phyloP scores from a whole-genome alignment of 2,113 vertebrate genomes.

The Halichoerus grypus region DNA sequence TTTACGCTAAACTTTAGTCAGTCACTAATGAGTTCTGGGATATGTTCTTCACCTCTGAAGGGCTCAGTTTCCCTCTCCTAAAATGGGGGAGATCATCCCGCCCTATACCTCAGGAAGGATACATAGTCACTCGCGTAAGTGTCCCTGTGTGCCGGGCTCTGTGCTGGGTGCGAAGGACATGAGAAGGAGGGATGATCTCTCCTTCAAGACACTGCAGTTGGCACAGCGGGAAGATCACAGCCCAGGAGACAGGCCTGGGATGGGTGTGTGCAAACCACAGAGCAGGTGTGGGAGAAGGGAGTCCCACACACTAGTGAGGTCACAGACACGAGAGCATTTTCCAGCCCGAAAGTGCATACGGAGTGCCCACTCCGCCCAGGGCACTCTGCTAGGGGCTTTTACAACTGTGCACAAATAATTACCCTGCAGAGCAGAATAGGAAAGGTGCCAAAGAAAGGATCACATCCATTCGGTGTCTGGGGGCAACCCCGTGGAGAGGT shows the following conservation, averaged over 20 bases:
- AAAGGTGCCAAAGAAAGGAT: background rate
- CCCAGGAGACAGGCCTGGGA: background rate
- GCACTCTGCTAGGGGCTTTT: background rate
- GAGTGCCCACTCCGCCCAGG: background rate
- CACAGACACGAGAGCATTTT: background rate
- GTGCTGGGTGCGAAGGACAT: background rate
- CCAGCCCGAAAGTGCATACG: fast-evolving
- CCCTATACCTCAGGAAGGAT: background rate
- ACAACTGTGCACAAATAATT: background rate
- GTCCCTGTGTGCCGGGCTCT: background rate
- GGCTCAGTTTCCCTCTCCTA: background rate
- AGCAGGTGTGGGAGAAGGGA: fast-evolving
- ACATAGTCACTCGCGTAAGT: background rate
- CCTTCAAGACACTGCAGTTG: no score
- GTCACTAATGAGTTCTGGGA: background rate
- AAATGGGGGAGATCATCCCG: background rate
- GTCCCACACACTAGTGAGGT: fast-evolving
- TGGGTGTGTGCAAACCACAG: background rate
- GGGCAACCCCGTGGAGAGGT: background rate
- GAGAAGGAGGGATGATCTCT: background rate
- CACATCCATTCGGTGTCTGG: background rate
- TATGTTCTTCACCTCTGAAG: background rate
- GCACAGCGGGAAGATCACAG: background rate
- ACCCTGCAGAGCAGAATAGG: background rate
- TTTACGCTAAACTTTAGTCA: background rate